phyloP scores from a whole-genome alignment of 2,797 vertebrate species.

The Falco berigora region DNA sequence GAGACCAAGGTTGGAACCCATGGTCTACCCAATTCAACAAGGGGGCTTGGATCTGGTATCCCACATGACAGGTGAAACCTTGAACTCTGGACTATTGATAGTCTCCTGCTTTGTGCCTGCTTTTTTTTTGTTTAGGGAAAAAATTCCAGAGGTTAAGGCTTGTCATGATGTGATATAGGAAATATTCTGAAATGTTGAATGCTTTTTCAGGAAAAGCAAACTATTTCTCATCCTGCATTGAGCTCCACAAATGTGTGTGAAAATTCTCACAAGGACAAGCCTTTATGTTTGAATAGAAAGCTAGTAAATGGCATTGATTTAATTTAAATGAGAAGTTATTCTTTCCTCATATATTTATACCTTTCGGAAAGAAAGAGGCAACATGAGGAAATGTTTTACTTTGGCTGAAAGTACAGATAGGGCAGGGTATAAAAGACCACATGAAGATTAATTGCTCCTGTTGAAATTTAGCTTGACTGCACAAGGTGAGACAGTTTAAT shows the following conservation, averaged over 20 bases:
- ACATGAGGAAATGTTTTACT: conserved; percentile 23
- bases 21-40: background rate
- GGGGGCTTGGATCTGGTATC: background rate
- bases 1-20: background rate
- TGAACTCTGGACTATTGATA: background rate
- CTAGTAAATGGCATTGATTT: conserved; percentile 2
- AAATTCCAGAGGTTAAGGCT: background rate
- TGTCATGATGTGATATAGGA: background rate
- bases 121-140: background rate
- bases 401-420: conserved; percentile 21
- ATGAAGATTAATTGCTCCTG: conserved; percentile 62
- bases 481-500: conserved; percentile 69
- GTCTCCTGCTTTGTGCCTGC: background rate
- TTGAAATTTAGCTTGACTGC: conserved; percentile 65
- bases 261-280: background rate
- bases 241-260: background rate
- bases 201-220: background rate
- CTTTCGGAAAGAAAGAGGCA: background rate
- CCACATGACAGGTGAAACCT: background rate
- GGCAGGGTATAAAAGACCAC: conserved; percentile 44
- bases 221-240: background rate
- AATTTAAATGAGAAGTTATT: background rate
- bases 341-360: background rate
- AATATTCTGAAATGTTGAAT: background rate
- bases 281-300: background rate